Evolutionary conservation across 2,113 vertebrate genomes (phyloP).

Genomic region (Calidris pugnax): DNA sequence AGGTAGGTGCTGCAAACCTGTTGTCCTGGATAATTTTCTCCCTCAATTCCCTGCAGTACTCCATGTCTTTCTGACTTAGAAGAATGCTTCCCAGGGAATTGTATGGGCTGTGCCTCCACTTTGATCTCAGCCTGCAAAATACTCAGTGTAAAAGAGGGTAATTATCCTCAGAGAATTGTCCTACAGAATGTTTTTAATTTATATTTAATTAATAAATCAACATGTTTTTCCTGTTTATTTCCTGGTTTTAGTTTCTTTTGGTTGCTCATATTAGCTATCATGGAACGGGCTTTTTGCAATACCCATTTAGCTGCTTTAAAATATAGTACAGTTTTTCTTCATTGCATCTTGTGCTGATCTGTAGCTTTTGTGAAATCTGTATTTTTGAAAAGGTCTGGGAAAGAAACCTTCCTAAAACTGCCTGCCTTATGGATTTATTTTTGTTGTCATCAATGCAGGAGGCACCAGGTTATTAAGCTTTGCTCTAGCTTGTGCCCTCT

Average conservation of each 20-base stretch:
- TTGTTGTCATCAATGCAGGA: constrained; percentile 20
- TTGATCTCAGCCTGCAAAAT: neutral
- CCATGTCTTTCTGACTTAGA: neutral
- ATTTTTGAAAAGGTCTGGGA: neutral
- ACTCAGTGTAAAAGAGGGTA: neutral
- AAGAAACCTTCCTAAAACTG: neutral
- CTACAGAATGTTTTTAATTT: neutral
- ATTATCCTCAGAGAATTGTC: neutral
- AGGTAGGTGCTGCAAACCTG: neutral
- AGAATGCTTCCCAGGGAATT: neutral
- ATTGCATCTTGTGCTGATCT: neutral
- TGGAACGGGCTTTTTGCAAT: neutral
- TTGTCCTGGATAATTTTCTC: neutral
- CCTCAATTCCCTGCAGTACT: neutral
- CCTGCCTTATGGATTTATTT: constrained; percentile 51
- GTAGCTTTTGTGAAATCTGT: neutral
- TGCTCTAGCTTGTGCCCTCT: neutral
- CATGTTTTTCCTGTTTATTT: neutral
- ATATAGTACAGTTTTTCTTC: neutral
- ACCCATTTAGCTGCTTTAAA: neutral
- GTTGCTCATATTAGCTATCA: neutral
- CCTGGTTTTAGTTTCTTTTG: neutral
- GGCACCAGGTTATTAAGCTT: constrained; percentile 56
- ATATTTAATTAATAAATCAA: neutral
- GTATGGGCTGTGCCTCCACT: neutral